Evolutionary conservation across 2,888 invertebrate species (phyloP).

Genomic region (Pedicia rivosa): DNA sequence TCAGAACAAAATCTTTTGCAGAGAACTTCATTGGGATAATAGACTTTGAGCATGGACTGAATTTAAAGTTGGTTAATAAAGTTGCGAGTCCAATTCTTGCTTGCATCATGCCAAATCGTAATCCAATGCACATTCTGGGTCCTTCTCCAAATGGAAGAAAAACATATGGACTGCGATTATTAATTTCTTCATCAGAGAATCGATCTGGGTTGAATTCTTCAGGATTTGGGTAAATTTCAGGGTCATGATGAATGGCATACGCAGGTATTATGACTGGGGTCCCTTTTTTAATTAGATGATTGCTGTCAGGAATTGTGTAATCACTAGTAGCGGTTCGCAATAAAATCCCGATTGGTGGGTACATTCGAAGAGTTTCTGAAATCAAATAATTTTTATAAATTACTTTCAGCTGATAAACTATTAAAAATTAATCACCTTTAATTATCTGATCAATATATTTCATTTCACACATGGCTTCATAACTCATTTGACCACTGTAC

Average conservation of each 20-base stretch:
- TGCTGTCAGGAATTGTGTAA: slow-evolving; percentile 20
- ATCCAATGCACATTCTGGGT: slow-evolving; percentile 23
- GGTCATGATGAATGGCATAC: slow-evolving; percentile 29
- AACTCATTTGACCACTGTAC: slow-evolving; percentile 2
- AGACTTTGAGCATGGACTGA: neutral
- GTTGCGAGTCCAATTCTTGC: slow-evolving; percentile 20
- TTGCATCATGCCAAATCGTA: slow-evolving; percentile 22
- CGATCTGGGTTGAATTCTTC: slow-evolving; percentile 30
- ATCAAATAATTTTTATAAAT: neutral
- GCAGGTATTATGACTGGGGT: slow-evolving; percentile 22
- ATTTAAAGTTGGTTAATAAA: slow-evolving; percentile 9
- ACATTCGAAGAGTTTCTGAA: slow-evolving; percentile 31
- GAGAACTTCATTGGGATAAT: slow-evolving; percentile 1
- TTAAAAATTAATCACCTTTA: neutral
- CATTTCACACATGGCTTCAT: slow-evolving; percentile 5
- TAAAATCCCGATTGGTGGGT: slow-evolving; percentile 27
- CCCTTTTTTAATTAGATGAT: slow-evolving; percentile 22
- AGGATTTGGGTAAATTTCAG: slow-evolving; percentile 29
- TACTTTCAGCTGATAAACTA: neutral
- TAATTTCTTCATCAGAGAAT: slow-evolving; percentile 21
- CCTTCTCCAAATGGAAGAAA: slow-evolving; percentile 29
- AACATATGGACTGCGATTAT: slow-evolving; percentile 18
- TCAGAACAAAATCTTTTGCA: slow-evolving; percentile 7
- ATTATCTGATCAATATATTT: slow-evolving; percentile 4
- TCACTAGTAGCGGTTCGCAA: slow-evolving; percentile 22